These are phyloP conservation scores for Lepidotrigona ventralis DNA, from an alignment of 1,140 invertebrate genomes.

Conservation along the genomic window DNA sequence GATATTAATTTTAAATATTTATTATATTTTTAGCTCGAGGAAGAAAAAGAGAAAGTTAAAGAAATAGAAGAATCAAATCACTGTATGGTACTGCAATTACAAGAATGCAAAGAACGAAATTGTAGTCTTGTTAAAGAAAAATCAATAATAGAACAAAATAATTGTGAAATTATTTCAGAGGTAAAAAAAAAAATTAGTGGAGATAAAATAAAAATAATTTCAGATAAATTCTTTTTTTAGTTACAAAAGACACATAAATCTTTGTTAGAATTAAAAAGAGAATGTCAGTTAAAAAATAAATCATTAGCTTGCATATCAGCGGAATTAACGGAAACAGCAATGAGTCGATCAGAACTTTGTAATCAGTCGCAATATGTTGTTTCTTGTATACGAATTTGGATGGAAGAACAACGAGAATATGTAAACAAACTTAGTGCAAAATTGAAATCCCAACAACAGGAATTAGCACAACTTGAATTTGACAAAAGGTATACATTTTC, in stretches of 20 bases:
- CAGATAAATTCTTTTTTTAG: constrained; percentile 46
- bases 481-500: constrained; percentile 70
- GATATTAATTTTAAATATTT: constrained; percentile 5
- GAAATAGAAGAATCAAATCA: constrained; percentile 64
- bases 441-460: constrained; percentile 68
- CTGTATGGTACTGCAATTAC: constrained; percentile 65
- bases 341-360: constrained; percentile 68
- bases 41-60: constrained; percentile 55
- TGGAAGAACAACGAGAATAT: constrained; percentile 68
- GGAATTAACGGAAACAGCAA: constrained; percentile 67
- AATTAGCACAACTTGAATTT: constrained; percentile 58
- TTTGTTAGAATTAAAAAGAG: constrained; percentile 64
- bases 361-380: constrained; percentile 71
- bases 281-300: constrained; percentile 70
- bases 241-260: constrained; percentile 68
- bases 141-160: constrained; percentile 66
- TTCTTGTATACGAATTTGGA: constrained; percentile 68
- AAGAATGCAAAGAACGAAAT: constrained; percentile 68
- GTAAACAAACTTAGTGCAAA: constrained; percentile 59
- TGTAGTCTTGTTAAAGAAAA: constrained; percentile 65
- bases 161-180: constrained; percentile 67
- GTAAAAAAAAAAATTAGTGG: constrained; percentile 47
- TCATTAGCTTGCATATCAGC: constrained; percentile 67
- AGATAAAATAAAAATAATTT: background rate
- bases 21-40: constrained; percentile 41